Evolutionary conservation across 2,888 invertebrate species (phyloP).

Genomic region (Drosophila leonis): DNA sequence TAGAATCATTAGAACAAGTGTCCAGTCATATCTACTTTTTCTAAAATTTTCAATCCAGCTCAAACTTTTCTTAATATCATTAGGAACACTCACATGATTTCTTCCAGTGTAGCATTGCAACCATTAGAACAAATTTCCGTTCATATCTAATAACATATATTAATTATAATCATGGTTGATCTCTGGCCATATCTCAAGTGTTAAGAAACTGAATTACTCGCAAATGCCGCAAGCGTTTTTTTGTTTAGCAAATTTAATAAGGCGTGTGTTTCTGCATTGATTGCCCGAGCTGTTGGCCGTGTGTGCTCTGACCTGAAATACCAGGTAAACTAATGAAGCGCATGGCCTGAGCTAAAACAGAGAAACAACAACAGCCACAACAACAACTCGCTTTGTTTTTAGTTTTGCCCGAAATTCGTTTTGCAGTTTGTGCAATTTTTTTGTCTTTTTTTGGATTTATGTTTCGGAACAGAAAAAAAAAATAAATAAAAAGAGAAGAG

Average conservation of each 20-base stretch:
- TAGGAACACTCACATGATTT: neutral
- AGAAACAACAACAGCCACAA: conserved; percentile 17
- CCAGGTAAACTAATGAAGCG: conserved; percentile 71
- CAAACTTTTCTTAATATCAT: neutral
- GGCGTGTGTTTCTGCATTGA: conserved; percentile 23
- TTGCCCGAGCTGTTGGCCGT: conserved; percentile 28
- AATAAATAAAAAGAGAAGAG: neutral
- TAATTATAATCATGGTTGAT: conserved; percentile 3
- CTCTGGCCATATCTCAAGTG: conserved; percentile 8
- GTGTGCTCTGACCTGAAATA: conserved; percentile 69
- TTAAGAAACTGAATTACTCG: conserved; percentile 3
- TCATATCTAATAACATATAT: conserved; percentile 3
- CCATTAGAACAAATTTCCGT: neutral
- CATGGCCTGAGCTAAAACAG: conserved; percentile 43
- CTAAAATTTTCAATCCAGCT: neutral
- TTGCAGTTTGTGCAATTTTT: conserved; percentile 55
- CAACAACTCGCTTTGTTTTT: conserved; percentile 49
- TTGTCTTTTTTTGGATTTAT: conserved; percentile 20
- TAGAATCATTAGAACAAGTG: neutral
- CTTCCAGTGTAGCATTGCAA: conserved; percentile 6
- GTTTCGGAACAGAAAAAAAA: conserved; percentile 8
- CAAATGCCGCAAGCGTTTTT: neutral
- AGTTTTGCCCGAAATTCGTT: conserved; percentile 40
- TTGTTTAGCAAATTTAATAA: conserved; percentile 8
- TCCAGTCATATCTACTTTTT: neutral